Evolutionary conservation across 2,888 invertebrate genomes (phyloP).

Genomic region (Platerodrilus igneus): DNA sequence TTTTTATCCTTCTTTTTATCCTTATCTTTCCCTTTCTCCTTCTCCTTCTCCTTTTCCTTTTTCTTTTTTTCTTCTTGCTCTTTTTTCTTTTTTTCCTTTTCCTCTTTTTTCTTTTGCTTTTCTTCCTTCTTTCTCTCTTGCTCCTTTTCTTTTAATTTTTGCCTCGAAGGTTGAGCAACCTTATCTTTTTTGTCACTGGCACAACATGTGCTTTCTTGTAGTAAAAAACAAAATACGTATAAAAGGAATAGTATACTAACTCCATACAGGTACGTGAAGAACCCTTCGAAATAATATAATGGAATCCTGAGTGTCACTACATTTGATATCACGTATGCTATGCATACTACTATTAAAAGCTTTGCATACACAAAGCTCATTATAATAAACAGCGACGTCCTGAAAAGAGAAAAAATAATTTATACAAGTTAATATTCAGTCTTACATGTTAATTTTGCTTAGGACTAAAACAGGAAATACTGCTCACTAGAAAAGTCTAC

Average conservation of each 20-base stretch:
- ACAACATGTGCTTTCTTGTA: slow-evolving; percentile 87
- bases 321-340: slow-evolving; percentile 92
- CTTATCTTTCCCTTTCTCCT: slow-evolving; percentile 55
- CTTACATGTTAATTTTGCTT: too few species aligned
- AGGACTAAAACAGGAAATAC: too few species aligned
- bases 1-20: slow-evolving; percentile 47
- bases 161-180: slow-evolving; percentile 47
- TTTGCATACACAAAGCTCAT: slow-evolving; percentile 96
- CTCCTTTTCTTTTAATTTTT: slow-evolving; percentile 48
- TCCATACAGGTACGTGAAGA: slow-evolving; percentile 91
- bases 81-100: slow-evolving; percentile 58
- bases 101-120: slow-evolving; percentile 56
- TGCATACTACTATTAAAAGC: slow-evolving; percentile 86
- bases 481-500: slow-evolving; percentile 9
- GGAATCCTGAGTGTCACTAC: slow-evolving; percentile 90
- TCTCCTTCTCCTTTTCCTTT: slow-evolving; percentile 56
- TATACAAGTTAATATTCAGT: not conserved
- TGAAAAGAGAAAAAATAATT: slow-evolving; percentile 49
- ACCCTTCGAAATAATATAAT: slow-evolving; percentile 89
- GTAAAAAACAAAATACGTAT: slow-evolving; percentile 90
- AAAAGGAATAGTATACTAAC: slow-evolving; percentile 88
- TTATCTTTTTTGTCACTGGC: slow-evolving; percentile 59
- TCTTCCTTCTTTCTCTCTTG: slow-evolving; percentile 52
- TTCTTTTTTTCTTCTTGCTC: slow-evolving; percentile 59
- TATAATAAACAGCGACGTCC: slow-evolving; percentile 91